Conservation (phyloP, 2,113 vertebrate species). For the Ammodramus savannarum region DNA sequence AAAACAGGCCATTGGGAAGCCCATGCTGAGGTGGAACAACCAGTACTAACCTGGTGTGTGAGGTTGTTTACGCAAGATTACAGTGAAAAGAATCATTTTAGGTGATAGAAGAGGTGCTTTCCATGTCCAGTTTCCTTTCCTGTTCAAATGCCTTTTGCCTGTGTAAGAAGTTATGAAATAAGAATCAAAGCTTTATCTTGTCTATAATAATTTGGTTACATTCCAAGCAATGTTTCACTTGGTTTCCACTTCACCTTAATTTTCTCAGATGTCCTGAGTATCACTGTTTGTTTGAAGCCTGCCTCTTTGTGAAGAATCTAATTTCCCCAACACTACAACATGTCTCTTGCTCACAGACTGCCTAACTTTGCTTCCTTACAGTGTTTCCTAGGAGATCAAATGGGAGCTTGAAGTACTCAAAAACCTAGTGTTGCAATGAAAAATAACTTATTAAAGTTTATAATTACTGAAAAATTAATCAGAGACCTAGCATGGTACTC, state of each 20-base stretch:
- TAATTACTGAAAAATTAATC: constrained; percentile 53
- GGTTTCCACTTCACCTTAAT: neutral
- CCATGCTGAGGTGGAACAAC: neutral
- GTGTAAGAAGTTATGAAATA: neutral
- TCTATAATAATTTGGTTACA: neutral
- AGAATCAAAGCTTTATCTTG: neutral
- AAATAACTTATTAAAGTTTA: constrained; percentile 48
- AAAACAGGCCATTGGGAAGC: neutral
- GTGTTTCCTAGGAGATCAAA: constrained; percentile 6
- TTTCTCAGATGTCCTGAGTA: neutral
- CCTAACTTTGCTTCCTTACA: neutral
- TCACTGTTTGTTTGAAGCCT: neutral
- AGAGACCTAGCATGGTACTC: constrained; percentile 18
- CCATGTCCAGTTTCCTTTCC: neutral
- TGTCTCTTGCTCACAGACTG: neutral
- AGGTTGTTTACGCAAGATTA: neutral
- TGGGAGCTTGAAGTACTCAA: neutral
- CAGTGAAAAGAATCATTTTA: rapidly evolving
- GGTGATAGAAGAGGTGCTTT: neutral
- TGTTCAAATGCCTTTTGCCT: neutral
- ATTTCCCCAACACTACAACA: neutral
- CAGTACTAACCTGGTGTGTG: neutral
- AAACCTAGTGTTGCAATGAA: constrained; percentile 15
- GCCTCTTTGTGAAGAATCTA: neutral
- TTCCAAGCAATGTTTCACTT: neutral